phyloP scores from a whole-genome alignment of 1,140 invertebrate species.

The Drosophila nebulosa region DNA sequence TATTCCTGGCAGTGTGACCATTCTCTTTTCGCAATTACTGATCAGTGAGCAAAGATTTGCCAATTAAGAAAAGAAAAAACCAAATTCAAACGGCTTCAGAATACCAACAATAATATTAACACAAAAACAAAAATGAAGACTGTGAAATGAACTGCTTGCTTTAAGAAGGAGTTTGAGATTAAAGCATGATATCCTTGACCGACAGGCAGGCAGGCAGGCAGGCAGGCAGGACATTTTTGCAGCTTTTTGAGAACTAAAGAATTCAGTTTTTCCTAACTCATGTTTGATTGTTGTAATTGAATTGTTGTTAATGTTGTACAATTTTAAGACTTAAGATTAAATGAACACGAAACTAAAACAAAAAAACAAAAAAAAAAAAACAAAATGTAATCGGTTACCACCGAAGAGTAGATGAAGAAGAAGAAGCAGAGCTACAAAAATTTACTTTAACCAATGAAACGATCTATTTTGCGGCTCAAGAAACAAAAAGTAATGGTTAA shows the following conservation, averaged over 20 bases:
- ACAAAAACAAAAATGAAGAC: not conserved
- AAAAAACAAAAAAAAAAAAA: not conserved
- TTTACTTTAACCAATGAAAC: slow-evolving; percentile 36
- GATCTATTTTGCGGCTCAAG: not conserved
- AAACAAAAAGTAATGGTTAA: not conserved
- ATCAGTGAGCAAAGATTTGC: not conserved
- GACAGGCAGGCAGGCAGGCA: too few species aligned
- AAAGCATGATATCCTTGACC: too few species aligned
- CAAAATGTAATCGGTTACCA: slow-evolving; percentile 49
- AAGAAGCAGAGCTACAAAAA: not conserved
- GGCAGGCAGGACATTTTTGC: too few species aligned
- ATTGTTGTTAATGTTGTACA: slow-evolving; percentile 54
- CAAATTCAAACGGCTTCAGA: not conserved
- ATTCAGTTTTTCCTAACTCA: not conserved
- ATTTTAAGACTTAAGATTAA: slow-evolving; percentile 41
- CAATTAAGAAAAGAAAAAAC: not conserved
- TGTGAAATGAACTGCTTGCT: not conserved
- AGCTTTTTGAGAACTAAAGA: too few species aligned
- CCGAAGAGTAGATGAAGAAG: slow-evolving; percentile 27
- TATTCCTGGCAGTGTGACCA: too few species aligned
- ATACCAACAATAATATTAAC: not conserved
- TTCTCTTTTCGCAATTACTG: too few species aligned
- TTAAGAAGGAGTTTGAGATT: not conserved
- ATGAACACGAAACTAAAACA: not conserved
- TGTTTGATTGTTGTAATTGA: slow-evolving; percentile 58